Percentiles rank a stretch among this genome's conserved stretches.
Conservation (phyloP, 2,888 invertebrate genomes). For the Xanthorhoe spadicearia region DNA sequence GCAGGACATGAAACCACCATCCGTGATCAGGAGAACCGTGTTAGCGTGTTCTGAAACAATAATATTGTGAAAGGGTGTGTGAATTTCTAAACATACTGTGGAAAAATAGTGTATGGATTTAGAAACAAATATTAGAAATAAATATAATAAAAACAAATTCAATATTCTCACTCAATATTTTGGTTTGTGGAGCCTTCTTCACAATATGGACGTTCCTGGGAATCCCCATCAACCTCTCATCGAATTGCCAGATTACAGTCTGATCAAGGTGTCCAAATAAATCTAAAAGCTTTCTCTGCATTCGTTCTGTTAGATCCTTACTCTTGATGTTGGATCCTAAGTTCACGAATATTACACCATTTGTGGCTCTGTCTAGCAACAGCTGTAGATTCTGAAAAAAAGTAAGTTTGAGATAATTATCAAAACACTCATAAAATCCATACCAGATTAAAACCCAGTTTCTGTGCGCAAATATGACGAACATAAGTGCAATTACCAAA, state of each 20-base stretch:
- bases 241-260: conserved; percentile 72
- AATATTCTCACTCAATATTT: conserved; percentile 68
- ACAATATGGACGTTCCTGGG: conserved; percentile 67
- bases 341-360: conserved; percentile 69
- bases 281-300: conserved; percentile 55
- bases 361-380: conserved; percentile 62
- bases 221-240: conserved; percentile 55
- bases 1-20: conserved; percentile 55
- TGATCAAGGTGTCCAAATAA: conserved; percentile 63
- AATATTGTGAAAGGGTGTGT: not conserved
- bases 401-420: not conserved
- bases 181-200: conserved; percentile 71
- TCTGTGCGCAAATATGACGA: not conserved
- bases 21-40: conserved; percentile 54
- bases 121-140: no score
- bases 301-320: conserved; percentile 53
- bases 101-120: not conserved
- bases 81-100: not conserved
- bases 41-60: conserved; percentile 59
- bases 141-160: no score
- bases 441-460: not conserved
- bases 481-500: not conserved
- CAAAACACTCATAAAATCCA: not conserved
- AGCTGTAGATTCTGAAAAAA: conserved; percentile 61
- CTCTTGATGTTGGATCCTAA: conserved; percentile 65